Evolutionary conservation across 2,113 vertebrate genomes (phyloP).

Genomic region (Cisticola juncidis): DNA sequence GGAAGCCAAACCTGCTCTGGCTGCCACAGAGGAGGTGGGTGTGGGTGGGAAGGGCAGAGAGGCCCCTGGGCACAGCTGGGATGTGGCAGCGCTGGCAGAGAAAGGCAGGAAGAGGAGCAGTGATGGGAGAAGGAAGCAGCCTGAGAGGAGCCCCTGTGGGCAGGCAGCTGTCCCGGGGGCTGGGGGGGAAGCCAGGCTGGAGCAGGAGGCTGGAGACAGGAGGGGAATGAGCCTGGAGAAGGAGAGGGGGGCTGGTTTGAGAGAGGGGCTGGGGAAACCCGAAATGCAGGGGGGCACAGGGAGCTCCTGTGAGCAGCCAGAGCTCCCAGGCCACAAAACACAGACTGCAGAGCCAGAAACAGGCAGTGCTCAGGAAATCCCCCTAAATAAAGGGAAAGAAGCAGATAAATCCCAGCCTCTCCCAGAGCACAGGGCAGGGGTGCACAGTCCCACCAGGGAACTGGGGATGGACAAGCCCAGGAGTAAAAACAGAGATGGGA

Average conservation of each 20-base stretch:
- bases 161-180: background rate
- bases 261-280: background rate
- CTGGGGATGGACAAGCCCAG: background rate
- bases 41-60: background rate
- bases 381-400: accelerated
- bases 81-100: background rate
- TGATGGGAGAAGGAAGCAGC: conserved; percentile 59
- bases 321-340: background rate
- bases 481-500: background rate
- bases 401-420: background rate
- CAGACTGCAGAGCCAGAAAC: background rate
- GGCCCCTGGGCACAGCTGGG: accelerated
- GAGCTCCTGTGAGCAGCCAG: background rate
- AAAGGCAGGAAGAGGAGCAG: conserved; percentile 66
- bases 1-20: background rate
- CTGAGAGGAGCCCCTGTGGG: background rate
- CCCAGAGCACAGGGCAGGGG: background rate
- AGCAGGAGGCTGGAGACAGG: background rate
- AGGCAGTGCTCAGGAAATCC: background rate
- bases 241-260: background rate
- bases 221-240: background rate
- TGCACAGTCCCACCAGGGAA: background rate
- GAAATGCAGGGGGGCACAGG: background rate
- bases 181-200: background rate
- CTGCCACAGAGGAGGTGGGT: background rate